Evolutionary conservation across 2,113 vertebrate species (phyloP), one percentile per base, ranked within the genome.

Genomic region (Hippocampus abdominalis): DNA sequence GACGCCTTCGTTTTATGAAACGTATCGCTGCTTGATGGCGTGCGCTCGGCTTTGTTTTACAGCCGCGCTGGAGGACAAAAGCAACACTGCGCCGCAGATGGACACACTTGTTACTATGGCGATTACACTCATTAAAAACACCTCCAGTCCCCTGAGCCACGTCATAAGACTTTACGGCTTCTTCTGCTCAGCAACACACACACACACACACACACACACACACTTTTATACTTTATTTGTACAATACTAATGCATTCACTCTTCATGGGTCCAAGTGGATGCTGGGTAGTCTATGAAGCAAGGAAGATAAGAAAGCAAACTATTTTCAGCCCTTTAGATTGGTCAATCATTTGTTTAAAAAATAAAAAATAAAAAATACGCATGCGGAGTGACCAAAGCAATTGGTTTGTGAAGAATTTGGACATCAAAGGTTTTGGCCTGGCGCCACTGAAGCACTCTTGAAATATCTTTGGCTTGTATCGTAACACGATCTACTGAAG

Each of bases 91-190:
- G 62, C 42, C 11, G 9, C 51, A 74, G 80, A 84, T 62, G 66
- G 70, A 72, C 68, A 1, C 77, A 66, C 42, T 53, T 3, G 81
- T 84, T 86, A 72, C 84, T 42, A 74, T 81, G 84, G 75, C 13
- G 46, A 82, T 69, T n/a, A 70, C 68, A 21, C 15, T 48, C 60
- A 80, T 82, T 74, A 54, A 76, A 81, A 77, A 75, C 74, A 65
- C 76, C 70, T 78, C 0, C 3, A 46, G 72, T 49, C 21, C 20
- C 40, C 36, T 48, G 23, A 49, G 3, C 63, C 21, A 36, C 13
- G 16, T 54, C 42, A 48, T 18, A 27, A n/a, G 5, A 65, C 11
- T 48, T 64, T 64, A 64, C 16, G 21, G 9, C n/a, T 23, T 60
- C n/a, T 29, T 32, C 27, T 32, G 29, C 57, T 18, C 29, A 8